These are phyloP conservation scores for Glaucopsyche alexis DNA, from an alignment of 2,888 invertebrate genomes.

Conservation along the genomic window DNA sequence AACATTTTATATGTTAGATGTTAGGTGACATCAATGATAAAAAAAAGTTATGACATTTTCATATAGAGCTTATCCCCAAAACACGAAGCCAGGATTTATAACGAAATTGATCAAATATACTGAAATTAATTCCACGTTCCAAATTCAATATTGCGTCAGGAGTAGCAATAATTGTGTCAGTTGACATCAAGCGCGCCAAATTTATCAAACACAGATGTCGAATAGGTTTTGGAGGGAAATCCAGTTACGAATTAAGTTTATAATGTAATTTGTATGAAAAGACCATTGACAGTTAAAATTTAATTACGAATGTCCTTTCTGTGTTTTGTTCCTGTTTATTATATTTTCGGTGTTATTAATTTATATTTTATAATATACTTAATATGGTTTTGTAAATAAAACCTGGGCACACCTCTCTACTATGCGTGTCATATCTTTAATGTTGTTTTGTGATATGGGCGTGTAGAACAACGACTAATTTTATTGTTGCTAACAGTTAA, in stretches of 20 bases:
- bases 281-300: not conserved
- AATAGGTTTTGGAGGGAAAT: conserved; percentile 17
- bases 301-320: not conserved
- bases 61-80: too few relatives aligned
- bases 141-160: not conserved
- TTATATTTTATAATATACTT: not conserved
- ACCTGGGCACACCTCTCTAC: not conserved
- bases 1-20: too few relatives aligned
- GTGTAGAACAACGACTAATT: not conserved
- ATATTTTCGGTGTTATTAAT: not conserved
- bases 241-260: conserved; percentile 32
- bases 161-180: not conserved
- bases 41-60: too few relatives aligned
- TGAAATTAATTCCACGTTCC: not conserved
- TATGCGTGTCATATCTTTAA: not conserved
- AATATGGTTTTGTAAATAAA: not conserved
- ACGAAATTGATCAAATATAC: too few relatives aligned
- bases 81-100: too few relatives aligned
- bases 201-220: conserved; percentile 7
- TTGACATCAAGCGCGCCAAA: not conserved
- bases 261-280: conserved; percentile 36
- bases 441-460: not conserved
- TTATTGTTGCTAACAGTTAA: too few relatives aligned
- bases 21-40: too few relatives aligned
- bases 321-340: not conserved